A percentile compares a stretch with the other conserved stretches of the same genome.
phyloP scores from a whole-genome alignment of 2,888 invertebrate species.

The Microplitis deprimator region DNA sequence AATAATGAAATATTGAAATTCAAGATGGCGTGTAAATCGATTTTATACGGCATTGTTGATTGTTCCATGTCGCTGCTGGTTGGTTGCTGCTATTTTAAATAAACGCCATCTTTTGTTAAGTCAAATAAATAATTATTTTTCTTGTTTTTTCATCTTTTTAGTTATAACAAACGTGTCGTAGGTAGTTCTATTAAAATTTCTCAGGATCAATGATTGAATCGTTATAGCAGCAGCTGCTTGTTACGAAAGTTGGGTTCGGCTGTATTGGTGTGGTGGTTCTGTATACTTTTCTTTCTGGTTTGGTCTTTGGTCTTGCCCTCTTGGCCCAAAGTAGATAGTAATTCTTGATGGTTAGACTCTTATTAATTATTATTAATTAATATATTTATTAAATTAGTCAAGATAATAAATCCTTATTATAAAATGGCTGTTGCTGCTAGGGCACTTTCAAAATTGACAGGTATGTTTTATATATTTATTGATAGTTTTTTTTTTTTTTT shows the following conservation, averaged over 20 bases:
- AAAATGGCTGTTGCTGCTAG: slow-evolving; percentile 69
- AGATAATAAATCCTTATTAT: slow-evolving; percentile 46
- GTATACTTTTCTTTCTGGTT: slow-evolving; percentile 45
- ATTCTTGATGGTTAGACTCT: slow-evolving; percentile 53
- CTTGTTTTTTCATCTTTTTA: not conserved
- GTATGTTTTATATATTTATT: slow-evolving; percentile 51
- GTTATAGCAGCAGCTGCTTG: slow-evolving; percentile 37
- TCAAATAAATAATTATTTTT: not conserved
- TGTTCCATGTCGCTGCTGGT: not conserved
- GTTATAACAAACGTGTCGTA: not conserved
- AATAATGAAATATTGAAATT: not conserved
- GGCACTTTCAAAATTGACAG: slow-evolving; percentile 67
- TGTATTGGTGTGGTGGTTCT: slow-evolving; percentile 9
- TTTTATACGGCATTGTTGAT: not conserved
- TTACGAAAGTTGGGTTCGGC: slow-evolving; percentile 19
- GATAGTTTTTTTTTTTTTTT: slow-evolving; percentile 18
- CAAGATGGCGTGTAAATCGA: not conserved
- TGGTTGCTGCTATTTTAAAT: not conserved
- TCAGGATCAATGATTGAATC: slow-evolving; percentile 39
- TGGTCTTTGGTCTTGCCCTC: slow-evolving; percentile 52
- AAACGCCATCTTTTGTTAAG: not conserved
- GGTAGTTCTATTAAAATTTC: slow-evolving; percentile 5
- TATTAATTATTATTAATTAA: slow-evolving; percentile 45
- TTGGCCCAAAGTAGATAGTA: slow-evolving; percentile 56
- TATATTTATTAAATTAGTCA: slow-evolving; percentile 22